phyloP scores from a whole-genome alignment of 2,113 vertebrate species.

The Thamnophis sirtalis region DNA sequence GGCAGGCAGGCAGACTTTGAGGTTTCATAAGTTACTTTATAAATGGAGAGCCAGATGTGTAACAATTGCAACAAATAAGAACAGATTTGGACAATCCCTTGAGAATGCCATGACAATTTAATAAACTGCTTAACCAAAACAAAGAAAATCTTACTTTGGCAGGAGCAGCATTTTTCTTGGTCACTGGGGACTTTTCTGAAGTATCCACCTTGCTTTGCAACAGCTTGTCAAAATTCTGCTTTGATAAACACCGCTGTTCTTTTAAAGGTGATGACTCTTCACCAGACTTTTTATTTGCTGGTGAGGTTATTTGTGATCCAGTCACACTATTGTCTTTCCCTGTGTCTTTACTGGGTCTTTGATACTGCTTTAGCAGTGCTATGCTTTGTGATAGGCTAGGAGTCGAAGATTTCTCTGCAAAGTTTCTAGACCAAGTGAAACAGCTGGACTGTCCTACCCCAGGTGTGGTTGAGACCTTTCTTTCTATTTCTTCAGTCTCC shows the following conservation, averaged over 20 bases:
- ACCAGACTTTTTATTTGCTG: background rate
- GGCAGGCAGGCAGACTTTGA: background rate
- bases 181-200: constrained; percentile 26
- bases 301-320: background rate
- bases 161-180: constrained; percentile 31
- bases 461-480: constrained; percentile 15
- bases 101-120: background rate
- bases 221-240: background rate
- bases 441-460: constrained; percentile 61
- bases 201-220: constrained; percentile 29
- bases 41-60: background rate
- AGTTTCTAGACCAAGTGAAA: constrained; percentile 72
- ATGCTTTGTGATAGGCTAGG: constrained; percentile 39
- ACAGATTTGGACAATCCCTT: background rate
- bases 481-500: constrained; percentile 29
- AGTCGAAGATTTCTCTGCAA: constrained; percentile 31
- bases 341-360: background rate
- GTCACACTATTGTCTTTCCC: background rate
- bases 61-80: background rate
- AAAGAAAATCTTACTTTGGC: constrained; percentile 56
- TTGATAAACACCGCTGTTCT: constrained; percentile 28
- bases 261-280: constrained; percentile 51
- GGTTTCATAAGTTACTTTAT: background rate
- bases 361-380: constrained; percentile 67
- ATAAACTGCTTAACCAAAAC: constrained; percentile 13